Evolutionary conservation across 2,888 invertebrate genomes (phyloP), one percentile per base, ranked within the genome.

Genomic region (Trachelus stipa): DNA sequence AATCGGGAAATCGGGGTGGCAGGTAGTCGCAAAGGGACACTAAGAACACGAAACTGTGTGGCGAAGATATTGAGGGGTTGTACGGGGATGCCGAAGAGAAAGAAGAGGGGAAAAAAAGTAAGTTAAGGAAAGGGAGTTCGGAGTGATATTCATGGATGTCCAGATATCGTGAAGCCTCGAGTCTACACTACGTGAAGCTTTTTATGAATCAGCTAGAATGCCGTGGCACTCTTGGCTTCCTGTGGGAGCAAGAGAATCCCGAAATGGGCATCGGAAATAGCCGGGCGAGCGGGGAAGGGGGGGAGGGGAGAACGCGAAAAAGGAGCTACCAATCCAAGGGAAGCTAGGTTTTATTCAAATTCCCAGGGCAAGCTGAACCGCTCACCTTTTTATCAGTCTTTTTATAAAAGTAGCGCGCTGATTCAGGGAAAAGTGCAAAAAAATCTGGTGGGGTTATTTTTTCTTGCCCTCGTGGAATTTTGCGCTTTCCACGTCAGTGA

Each of bases 281-380:
- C 12, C 71, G 71, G 0, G 69, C 0, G 31, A 9, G 30, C 0
- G 31, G n/a, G n/a, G 3, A 1, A 9, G 30, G 1, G 31, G 3
- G 12, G 2, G 69, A 0, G 69, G 4, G 11, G 11, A 71, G 23
- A 31, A 33, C 12, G 34, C 71, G 71, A 31, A 33, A 71, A 34
- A 71, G 71, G 12, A 71, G 12, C 23, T 56, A 56, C 56, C 56
- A 23, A 56, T 9, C 56, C 56, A 56, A 23, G 23, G 9, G 56
- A 56, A 71, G 30, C 73, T 74, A 34, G 76, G 71, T 81, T 85
- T 84, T 82, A 84, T 85, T 84, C 81, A 84, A 84, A 84, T 83
- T 84, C 73, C 78, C 81, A 12, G 33, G 71, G 34, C 71, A 31
- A 71, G 71, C 11, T 71, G 71, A 34, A 56, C 56, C 56, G 56